These are phyloP conservation scores for Myiotriccus ornatus DNA, from an alignment of 2,797 vertebrate genomes.

Conservation along the genomic window DNA sequence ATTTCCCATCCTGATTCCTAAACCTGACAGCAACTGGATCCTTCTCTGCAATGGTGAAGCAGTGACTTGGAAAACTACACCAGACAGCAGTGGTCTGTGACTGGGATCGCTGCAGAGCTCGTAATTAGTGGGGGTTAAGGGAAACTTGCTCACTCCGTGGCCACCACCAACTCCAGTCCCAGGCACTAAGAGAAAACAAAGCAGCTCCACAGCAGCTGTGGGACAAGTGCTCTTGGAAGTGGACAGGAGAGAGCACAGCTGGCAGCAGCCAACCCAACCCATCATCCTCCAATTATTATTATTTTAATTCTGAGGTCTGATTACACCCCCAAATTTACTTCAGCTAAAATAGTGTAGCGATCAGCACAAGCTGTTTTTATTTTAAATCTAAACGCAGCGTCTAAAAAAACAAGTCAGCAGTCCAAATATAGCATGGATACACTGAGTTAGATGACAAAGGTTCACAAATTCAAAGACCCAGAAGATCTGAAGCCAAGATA, in stretches of 20 bases:
- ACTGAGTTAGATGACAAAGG: background rate
- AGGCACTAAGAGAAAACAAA: background rate
- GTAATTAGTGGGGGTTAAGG: background rate
- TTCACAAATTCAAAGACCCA: background rate
- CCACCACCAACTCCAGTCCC: background rate
- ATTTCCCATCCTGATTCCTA: background rate
- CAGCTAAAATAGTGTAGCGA: background rate
- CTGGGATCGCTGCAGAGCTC: background rate
- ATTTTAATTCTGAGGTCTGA: background rate
- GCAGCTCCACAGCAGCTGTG: background rate
- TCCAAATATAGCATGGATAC: background rate
- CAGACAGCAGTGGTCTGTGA: background rate
- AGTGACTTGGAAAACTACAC: background rate
- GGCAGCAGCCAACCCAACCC: background rate
- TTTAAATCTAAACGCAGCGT: background rate
- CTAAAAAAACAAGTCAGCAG: constrained; percentile 5
- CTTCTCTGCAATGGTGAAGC: background rate
- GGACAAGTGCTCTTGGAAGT: background rate
- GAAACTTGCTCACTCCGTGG: background rate
- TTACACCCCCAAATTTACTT: background rate
- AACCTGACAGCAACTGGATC: background rate
- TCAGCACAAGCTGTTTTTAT: background rate
- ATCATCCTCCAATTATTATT: background rate
- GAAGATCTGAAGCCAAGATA: background rate
- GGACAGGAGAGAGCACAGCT: background rate